Evolutionary conservation across 2,797 vertebrate species (phyloP), one percentile per base, ranked within the genome.

Genomic region (Vultur gryphus): DNA sequence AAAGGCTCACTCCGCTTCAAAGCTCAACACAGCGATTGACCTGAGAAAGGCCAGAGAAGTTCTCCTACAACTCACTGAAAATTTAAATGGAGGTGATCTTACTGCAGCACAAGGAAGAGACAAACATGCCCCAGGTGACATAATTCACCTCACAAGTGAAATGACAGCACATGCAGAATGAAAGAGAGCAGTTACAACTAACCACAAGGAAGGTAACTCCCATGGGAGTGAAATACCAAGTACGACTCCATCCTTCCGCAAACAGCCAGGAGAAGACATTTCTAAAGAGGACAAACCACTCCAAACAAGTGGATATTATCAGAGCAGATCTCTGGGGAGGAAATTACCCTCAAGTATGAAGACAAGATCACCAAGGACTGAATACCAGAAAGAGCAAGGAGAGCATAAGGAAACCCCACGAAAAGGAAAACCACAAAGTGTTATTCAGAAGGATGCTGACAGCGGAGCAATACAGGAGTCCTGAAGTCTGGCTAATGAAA

Each of bases 1-100:
- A 31, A 62, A 21, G 6, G 25, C 31, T 71, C 35, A 2, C 35
- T 23, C 54, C 0, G 1, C 59, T 51, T 20, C 55, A 28, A 6
- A 65, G 48, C 48, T n/a, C 37, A 33, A 9, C 23, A 4, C 0
- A 1, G 37, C 0, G 0, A 43, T 19, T 6, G 17, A 43, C 21
- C 59, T 21, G 33, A 37, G 35, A 37, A 81, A 86, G 80, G 18
- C 18, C 49, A 44, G 18, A 33, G 12, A 33, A 13, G 5, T 57
- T 62, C 21, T 55, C 23, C 13, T n/a, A 35, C 28, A 57, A 8
- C 25, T 67, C 35, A 33, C 48, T 29, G 24, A 13, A 37, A 67
- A 41, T n/a, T 20, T 71, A 54, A 71, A 71, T 2, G 7, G 11
- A 3, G 4, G 16, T 11, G 28, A 61, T 29, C 23, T 28, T 77